Evolutionary conservation across 2,888 invertebrate genomes (phyloP), one percentile per base, ranked within the genome.

Genomic region (Acleris cristana): DNA sequence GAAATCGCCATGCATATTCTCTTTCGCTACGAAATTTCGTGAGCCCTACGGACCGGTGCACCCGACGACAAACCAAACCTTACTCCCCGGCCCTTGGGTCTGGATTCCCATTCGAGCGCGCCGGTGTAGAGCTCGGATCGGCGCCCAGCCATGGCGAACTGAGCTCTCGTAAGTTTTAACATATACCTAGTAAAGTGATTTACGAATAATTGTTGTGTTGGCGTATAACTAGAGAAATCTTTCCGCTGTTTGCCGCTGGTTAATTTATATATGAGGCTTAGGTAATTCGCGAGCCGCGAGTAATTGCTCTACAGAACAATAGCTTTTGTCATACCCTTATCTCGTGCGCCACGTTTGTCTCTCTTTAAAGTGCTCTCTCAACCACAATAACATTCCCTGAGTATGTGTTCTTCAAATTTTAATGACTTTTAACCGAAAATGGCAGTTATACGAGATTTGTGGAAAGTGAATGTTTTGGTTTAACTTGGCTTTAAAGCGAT

Each of bases 1-100:
- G 91, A 92, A 91, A 92, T 92, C 90, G 92, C 92, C 90, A 92
- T 91, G 90, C 92, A 92, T 92, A 92, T 92, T 92, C 92, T 91
- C 89, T 86, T 90, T 87, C 83, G 87, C 88, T 88, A 85, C 86
- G 85, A 80, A 86, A 88, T 87, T 89, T 86, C 79, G 87, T 87
- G 84, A 82, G 82, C 88, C 84, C 80, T 91, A 87, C 76, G 73
- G 82, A 74, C 80, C 70, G 64, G 64, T 64, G 63, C 62, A 67
- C 56, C 68, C 69, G 69, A 70, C 76, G 76, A 81, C 78, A 89
- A 88, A 86, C 73, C 88, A 76, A 77, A 89, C 91, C 87, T 87
- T 92, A 89, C 76, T 60, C 65, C 71, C 70, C 70, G 64, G 71
- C 60, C 77, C 71, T 83, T 84, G 81, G 82, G 89, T 86, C 79